Evolutionary conservation across 1,140 invertebrate species (phyloP), one percentile per base, ranked within the genome.

Genomic region (Sipha flava): DNA sequence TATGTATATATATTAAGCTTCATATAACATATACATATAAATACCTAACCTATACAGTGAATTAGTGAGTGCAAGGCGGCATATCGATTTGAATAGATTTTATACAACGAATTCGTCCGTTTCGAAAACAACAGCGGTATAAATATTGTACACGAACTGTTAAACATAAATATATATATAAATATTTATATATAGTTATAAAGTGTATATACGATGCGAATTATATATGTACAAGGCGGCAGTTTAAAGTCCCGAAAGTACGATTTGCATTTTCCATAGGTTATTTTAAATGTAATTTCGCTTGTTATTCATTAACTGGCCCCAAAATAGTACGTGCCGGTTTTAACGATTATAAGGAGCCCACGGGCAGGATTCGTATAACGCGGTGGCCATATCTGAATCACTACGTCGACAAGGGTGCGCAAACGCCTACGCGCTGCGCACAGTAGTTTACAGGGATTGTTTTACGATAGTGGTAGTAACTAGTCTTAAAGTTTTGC

Each of bases 241-340:
- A 34, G 59, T 34, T 34, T 43, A 16, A 16, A 75, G 31, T 75
- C 72, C 47, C 72, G 72, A 75, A 75, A 31, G 72, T 75, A 75
- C 47, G 47, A 54, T 75, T 75, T 54, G 47, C 49, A 75, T 75
- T 49, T 75, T 52, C 26, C n/a, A 57, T 21, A 54, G 49, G 49
- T 75, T 54, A 72, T 72, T 72, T 72, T 14, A 75, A 75, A 75
- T 16, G 29, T 34, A 37, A 75, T 54, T 75, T 49, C 31, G 31
- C n/a, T 52, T 37, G 72, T 75, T 75, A 66, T 75, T 54, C 31
- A 52, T 54, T 75, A 54, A 54, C 31, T 37, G n/a, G 31, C 49
- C n/a, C n/a, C 14, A 14, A 75, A 72, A 52, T 3, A 40, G 26
- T 37, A 75, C 72, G 72, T 75, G 72, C 49, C 12, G 47, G 31